Base-by-base conservation (phyloP, 2,113 vertebrate genomes). In the Tetrax tetrax region DNA sequence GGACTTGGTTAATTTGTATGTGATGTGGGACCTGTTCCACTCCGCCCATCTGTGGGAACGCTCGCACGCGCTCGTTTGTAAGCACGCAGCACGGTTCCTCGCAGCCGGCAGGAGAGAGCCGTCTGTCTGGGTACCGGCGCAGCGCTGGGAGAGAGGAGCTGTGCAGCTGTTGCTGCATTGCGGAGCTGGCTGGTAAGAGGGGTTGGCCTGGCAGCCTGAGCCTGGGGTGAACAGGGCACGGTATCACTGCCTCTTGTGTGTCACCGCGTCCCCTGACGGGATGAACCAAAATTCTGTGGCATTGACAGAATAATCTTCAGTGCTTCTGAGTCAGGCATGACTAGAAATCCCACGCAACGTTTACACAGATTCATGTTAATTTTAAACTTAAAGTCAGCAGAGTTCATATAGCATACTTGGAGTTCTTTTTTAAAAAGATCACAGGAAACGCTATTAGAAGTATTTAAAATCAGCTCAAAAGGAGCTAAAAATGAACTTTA, bases 11-110 rank as follows among this genome's bases (percentile, higher is more conserved):
- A 12, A 47, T 56, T 19, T 63, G 33, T 56, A 5, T 13, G 4
- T 3, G 13, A 17, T 4, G 0, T 0, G 0, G 59, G 59, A 24
- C 41, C 33, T 3, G 2, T 59, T 69, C 24, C 61, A 35, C 51
- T 43, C 51, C 28, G 10, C 28, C 41, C 59, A 31, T 41, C 33
- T 37, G 4, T 51, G n/a, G n/a, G 45, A 45, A 21, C 22, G 7
- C 56, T n/a, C 19, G 7, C 27, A 24, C 8, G 0, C 3, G 1
- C 6, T n/a, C 3, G 1, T 24, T 14, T 31, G 37, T 75, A 33
- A 63, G 51, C 28, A 15, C 7, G 0, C 37, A 47, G 4, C 27
- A 6, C 9, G 3, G 3, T 45, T 83, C 24, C 63, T 90, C 12
- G 2, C 14, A 1, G 4, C 1, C 1, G 3, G 27, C 19, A 23